Evolutionary conservation across 2,797 vertebrate species (phyloP), one percentile per base, ranked within the genome.

Genomic region (Hydrocynus forskahlii): DNA sequence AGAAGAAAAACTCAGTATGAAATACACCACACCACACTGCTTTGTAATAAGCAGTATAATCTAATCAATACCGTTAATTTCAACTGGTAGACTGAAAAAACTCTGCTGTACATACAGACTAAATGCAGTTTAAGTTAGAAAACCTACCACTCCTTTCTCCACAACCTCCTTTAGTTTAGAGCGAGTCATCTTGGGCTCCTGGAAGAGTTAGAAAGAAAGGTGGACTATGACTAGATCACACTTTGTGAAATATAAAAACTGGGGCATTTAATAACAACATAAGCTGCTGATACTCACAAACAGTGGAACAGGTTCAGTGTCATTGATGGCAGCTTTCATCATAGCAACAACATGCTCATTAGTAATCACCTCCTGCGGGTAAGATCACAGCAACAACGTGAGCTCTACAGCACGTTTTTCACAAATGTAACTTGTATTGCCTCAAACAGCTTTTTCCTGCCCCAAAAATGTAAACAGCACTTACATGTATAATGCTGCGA

Each of bases 101-200:
- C 6, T 10, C 1, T 45, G 6, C 43, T 45, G 29, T 29, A 29
- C 43, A 45, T 7, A 16, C 14, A 54, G 52, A 19, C 19, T 5
- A 7, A 19, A 5, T 38, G 17, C 25, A 38, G 29, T 16, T 38
- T 73, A 6, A 73, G 21, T 10, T 5, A 62, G 12, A 35, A 76
- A 21, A 91, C 97, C 94, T 69, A 99, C 98, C 95, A 96, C 97
- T 87, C 97, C 97, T 89, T 95, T 98, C 91, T 99, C 96, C 78
- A 97, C 97, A 6, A 98, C 97, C 68, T 99, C 97, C 83, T 99
- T 99, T 29, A 98, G 92, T 84, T 97, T 99, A 60, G 98, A 98
- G 19, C 98, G 95, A 4, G 98, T 99, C 98, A 99, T 99, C 89
- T 97, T 99, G 13, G 97, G 97, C 79, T 99, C 98, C 98, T 99